Base-by-base conservation (phyloP, 2,888 invertebrate genomes). In the Serripes groenlandicus region DNA sequence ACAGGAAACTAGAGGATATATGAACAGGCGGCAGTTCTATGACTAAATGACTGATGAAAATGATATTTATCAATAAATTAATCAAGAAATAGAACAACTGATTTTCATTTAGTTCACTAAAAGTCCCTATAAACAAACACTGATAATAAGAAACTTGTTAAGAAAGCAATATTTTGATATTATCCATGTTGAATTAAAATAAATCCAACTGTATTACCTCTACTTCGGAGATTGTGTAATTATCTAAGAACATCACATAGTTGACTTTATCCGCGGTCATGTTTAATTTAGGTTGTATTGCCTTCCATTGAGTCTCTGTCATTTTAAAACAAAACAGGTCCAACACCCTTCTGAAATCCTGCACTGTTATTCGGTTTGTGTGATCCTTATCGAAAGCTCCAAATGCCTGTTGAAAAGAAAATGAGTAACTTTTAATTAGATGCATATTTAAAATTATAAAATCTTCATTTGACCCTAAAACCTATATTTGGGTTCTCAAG, bases 291-390 rank as follows among this genome's bases (percentile, higher is more conserved):
- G 87, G 85, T 72, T 89, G 73, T 9, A 94, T 76, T 70, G 89
- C 84, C 74, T 90, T 91, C 92, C 93, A 94, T 89, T 94, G 94
- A 5, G 83, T 62, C 11, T 93, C 90, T 0, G 92, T 91, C 89
- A 93, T 66, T 76, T 91, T 91, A 85, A 93, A 93, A 79, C 92
- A 93, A 89, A 94, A 94, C 73, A 92, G 87, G 80, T 94, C 93
- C 18, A 94, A 76, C 9, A 94, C 87, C 42, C 93, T 83, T 3
- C 92, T 88, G 87, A 94, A 91, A 64, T 94, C 92, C 52, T 88
- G 68, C 11, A 90, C 68, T 2, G 87, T 69, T 52, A 94, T 88
- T 49, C 83, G 74, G 23, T 92, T 93, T n/a, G 83, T 85, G 35
- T 89, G 77, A 21, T 88, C 87, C 71, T 91, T 92, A 88, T 94